Evolutionary conservation across 2,797 vertebrate genomes (phyloP), one percentile per base, ranked within the genome.

Genomic region (Betta splendens): DNA sequence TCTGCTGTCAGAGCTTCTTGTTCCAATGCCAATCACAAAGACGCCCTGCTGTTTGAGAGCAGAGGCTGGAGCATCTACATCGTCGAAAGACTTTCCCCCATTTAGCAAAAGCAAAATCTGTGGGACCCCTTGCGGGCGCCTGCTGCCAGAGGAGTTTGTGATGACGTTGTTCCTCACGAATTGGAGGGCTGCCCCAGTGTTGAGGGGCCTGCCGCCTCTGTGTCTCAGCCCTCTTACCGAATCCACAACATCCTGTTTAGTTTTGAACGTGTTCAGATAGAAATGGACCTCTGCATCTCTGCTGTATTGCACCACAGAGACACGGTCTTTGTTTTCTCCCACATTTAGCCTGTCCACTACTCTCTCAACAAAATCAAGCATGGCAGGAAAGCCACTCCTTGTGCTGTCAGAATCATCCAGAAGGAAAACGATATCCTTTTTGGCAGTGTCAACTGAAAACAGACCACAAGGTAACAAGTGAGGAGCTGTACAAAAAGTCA

Each of bases 401-500:
- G 90, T 91, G 0, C 81, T 84, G 21, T 94, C 93, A 0, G 94
- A 94, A 54, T 93, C 93, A 17, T 94, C 94, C 0, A 93, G 77
- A 61, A 94, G 87, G 69, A 94, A 95, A 25, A 95, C 93, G 71
- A 95, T 87, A 9, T 95, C 94, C 55, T 92, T 94, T 79, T n/a
- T n/a, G n/a, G n/a, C n/a, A n/a, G n/a, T n/a, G n/a, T n/a, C n/a
- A n/a, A n/a, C n/a, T n/a, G n/a, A n/a, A n/a, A n/a, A n/a, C n/a
- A n/a, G n/a, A n/a, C n/a, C n/a, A n/a, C n/a, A n/a, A n/a, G n/a
- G n/a, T n/a, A n/a, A n/a, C n/a, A n/a, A n/a, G n/a, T n/a, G n/a
- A n/a, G n/a, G n/a, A n/a, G n/a, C n/a, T n/a, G n/a, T n/a, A n/a
- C n/a, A n/a, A n/a, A n/a, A n/a, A n/a, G n/a, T n/a, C n/a, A n/a